Evolutionary conservation across 1,140 invertebrate species (phyloP).

Genomic region (Pogonognathellus flavescens): DNA sequence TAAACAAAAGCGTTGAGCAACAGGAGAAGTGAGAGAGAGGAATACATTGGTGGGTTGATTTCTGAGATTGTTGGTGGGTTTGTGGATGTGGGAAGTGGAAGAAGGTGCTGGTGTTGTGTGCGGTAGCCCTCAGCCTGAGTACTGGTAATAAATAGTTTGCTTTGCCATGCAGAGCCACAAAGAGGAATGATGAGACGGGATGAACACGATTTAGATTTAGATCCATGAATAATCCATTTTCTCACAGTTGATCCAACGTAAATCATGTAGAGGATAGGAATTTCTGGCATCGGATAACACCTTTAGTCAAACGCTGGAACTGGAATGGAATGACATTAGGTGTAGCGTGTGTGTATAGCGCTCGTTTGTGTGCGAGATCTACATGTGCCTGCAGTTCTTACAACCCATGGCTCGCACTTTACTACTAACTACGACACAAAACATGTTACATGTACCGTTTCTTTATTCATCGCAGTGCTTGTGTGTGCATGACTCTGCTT

Average conservation of each 20-base stretch:
- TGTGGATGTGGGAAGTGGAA: no score
- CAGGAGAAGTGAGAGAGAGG: no score
- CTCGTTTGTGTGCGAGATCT: conserved; percentile 5
- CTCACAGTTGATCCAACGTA: conserved; percentile 40
- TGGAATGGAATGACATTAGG: conserved; percentile 44
- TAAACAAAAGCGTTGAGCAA: no score
- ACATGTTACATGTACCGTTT: no score
- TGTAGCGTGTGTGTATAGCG: not conserved
- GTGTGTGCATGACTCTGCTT: no score
- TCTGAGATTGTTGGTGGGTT: no score
- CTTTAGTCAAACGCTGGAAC: conserved; percentile 46
- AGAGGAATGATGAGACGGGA: conserved; percentile 26
- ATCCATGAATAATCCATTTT: conserved; percentile 47
- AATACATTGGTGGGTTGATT: no score
- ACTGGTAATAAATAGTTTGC: not conserved
- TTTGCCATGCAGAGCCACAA: not conserved
- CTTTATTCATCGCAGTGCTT: no score
- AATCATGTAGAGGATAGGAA: conserved; percentile 49
- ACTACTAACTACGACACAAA: no score
- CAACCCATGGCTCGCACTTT: not conserved
- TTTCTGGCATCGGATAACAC: conserved; percentile 49
- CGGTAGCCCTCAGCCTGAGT: not conserved
- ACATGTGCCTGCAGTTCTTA: not conserved
- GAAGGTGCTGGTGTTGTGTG: no score
- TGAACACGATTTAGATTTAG: conserved; percentile 43